These are phyloP conservation scores for Malachius bipustulatus DNA, from an alignment of 2,888 invertebrate species.

Conservation along the genomic window DNA sequence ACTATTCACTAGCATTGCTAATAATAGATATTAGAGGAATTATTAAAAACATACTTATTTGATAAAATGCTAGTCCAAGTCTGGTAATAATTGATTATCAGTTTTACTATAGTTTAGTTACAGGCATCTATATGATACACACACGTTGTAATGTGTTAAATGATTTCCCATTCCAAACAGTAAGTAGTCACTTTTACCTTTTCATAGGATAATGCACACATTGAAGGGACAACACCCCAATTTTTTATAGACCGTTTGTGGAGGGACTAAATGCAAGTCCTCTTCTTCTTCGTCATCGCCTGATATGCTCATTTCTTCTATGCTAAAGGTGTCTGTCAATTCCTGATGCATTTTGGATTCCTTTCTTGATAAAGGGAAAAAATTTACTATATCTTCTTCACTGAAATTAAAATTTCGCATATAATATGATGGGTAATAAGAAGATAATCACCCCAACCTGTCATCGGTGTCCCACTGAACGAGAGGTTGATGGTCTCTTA, in stretches of 20 bases:
- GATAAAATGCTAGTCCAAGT: no score
- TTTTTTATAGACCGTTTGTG: slow-evolving; percentile 34
- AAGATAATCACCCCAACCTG: slow-evolving; percentile 30
- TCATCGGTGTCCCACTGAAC: slow-evolving; percentile 48
- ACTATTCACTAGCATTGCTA: no score
- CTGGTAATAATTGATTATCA: no score
- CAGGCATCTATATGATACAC: no score
- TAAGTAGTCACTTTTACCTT: no score
- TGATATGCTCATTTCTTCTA: slow-evolving; percentile 50
- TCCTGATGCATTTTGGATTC: slow-evolving; percentile 39
- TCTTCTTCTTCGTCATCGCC: slow-evolving; percentile 39
- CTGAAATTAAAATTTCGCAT: slow-evolving; percentile 25
- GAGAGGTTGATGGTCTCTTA: slow-evolving; percentile 44
- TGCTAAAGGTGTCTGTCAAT: slow-evolving; percentile 48
- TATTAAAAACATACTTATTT: no score
- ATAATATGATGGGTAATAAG: slow-evolving; percentile 7
- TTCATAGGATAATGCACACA: slow-evolving; percentile 25
- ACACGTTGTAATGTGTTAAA: no score
- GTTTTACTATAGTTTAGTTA: no score
- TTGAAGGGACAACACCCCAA: slow-evolving; percentile 35
- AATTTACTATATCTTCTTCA: slow-evolving; percentile 42
- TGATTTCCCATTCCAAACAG: no score
- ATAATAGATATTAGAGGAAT: no score
- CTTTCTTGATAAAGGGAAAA: slow-evolving; percentile 39
- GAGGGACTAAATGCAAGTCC: slow-evolving; percentile 38